phyloP scores from a whole-genome alignment of 1,140 invertebrate species.

The Achatina immaculata region DNA sequence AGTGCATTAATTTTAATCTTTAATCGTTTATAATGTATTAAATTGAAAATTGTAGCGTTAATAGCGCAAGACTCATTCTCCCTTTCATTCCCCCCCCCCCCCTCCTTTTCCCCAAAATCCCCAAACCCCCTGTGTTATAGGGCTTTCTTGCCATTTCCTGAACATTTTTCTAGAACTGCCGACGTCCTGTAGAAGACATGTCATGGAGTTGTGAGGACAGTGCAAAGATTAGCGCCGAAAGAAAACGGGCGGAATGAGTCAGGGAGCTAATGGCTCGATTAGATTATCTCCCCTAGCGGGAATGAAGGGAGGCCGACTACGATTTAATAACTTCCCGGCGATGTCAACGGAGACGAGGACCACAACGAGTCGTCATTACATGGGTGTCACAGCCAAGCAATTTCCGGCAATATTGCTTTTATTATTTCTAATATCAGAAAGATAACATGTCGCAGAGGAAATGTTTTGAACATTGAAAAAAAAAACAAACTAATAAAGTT shows the following conservation, averaged over 20 bases:
- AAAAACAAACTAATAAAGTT: no score
- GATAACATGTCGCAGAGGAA: no score
- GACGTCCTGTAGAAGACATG: not conserved
- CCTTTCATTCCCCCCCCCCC: not conserved
- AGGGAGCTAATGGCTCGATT: conserved; percentile 28
- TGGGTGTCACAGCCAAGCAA: no score
- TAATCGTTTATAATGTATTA: no score
- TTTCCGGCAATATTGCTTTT: no score
- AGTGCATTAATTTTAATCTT: no score
- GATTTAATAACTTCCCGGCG: not conserved
- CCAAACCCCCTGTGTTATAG: not conserved
- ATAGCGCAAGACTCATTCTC: no score
- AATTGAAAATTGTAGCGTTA: no score
- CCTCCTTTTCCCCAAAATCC: not conserved
- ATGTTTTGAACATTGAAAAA: no score
- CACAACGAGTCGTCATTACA: no score
- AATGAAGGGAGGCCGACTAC: not conserved
- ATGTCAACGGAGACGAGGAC: not conserved
- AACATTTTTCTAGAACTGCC: not conserved
- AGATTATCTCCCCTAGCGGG: conserved; percentile 21
- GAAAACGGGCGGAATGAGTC: conserved; percentile 18
- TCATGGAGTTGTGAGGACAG: not conserved
- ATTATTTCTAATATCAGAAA: no score
- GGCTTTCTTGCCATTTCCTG: not conserved
- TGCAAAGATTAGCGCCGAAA: not conserved